Percentiles rank a stretch among this genome's conserved stretches.
Conservation (phyloP, 2,113 vertebrate genomes). For the Cariama cristata region DNA sequence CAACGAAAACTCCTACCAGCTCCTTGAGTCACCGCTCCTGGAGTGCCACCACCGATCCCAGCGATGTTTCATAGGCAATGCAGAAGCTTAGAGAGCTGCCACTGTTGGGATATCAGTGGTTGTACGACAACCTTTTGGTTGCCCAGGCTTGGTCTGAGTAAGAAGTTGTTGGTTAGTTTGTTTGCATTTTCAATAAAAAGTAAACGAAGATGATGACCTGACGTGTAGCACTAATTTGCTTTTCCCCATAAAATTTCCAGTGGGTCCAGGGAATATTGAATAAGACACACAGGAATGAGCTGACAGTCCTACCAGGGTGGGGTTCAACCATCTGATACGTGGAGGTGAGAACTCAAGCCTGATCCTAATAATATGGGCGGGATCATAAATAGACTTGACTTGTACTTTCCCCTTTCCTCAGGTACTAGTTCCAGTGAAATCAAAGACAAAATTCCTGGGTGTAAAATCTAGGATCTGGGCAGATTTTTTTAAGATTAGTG, state of each 20-base stretch:
- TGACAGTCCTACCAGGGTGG: not conserved
- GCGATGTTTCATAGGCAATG: not conserved
- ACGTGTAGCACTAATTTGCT: not conserved
- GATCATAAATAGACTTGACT: not conserved
- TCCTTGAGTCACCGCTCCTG: not conserved
- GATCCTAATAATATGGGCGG: not conserved
- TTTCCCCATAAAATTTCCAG: not conserved
- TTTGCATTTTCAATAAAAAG: not conserved
- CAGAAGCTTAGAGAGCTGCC: not conserved
- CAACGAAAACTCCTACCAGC: slow-evolving; percentile 52
- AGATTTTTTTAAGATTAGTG: not conserved
- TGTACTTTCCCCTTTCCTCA: not conserved
- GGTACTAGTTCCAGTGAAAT: not conserved
- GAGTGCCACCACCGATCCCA: not conserved
- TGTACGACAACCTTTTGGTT: not conserved
- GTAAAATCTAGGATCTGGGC: not conserved
- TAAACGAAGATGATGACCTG: accelerated
- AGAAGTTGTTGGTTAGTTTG: not conserved
- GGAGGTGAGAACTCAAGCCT: not conserved
- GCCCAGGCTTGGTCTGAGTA: not conserved
- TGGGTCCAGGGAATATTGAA: not conserved
- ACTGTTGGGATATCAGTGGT: accelerated
- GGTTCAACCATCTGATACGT: not conserved
- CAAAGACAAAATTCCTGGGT: not conserved
- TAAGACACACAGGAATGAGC: not conserved